Conservation (phyloP, 2,113 vertebrate species). For the Cheilinus undulatus region DNA sequence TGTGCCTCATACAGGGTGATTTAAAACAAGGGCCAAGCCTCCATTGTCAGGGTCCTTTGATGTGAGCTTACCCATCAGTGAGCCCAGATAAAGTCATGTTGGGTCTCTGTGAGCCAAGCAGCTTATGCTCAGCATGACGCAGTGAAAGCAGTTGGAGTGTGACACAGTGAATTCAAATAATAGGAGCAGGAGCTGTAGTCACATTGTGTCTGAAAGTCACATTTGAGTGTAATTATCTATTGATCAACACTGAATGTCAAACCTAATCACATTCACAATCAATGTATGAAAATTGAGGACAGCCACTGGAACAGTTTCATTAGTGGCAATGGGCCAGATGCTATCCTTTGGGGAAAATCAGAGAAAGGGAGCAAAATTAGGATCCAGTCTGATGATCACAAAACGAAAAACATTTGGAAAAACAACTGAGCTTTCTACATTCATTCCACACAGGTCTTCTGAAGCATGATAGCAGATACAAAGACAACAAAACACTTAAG, state of each 20-base stretch:
- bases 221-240: neutral
- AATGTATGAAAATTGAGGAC: neutral
- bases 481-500: neutral
- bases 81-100: neutral
- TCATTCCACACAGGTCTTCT: constrained; percentile 34
- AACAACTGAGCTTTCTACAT: constrained; percentile 51
- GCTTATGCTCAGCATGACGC: neutral
- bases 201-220: neutral
- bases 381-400: constrained; percentile 46
- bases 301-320: constrained; percentile 15
- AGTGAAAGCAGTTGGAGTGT: too few relatives aligned
- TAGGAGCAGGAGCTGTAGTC: neutral
- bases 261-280: neutral
- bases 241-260: neutral
- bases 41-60: neutral
- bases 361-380: constrained; percentile 28
- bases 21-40: neutral
- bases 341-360: constrained; percentile 14
- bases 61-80: neutral
- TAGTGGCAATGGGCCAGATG: constrained; percentile 4
- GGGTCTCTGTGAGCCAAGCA: neutral
- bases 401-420: constrained; percentile 27
- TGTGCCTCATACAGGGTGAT: neutral
- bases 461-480: neutral
- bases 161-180: neutral